Percentiles rank a stretch among this genome's conserved stretches.
Conservation (phyloP, 2,888 invertebrate species). For the Augochlorella aurata region DNA sequence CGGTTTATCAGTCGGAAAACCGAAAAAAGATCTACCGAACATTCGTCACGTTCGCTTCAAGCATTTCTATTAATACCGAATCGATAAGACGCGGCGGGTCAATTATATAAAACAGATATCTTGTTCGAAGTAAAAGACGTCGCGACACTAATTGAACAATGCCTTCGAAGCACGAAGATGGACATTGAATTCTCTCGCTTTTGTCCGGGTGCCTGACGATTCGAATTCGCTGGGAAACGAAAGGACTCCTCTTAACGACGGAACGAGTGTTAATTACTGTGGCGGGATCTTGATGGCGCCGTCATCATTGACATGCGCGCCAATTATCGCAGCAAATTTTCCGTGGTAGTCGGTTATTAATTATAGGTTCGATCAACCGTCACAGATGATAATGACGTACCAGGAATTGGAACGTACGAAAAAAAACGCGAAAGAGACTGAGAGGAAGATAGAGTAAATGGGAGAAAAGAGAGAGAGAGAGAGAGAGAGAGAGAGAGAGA, state of each 20-base stretch:
- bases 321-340: slow-evolving; percentile 51
- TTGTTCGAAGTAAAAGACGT: not conserved
- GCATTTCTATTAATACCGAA: slow-evolving; percentile 44
- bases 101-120: slow-evolving; percentile 26
- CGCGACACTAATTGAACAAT: not conserved
- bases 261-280: slow-evolving; percentile 44
- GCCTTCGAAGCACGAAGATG: not conserved
- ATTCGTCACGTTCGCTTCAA: slow-evolving; percentile 26
- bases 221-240: slow-evolving; percentile 10
- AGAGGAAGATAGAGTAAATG: too few species aligned
- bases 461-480: not conserved
- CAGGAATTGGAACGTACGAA: slow-evolving; percentile 36
- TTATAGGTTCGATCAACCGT: slow-evolving; percentile 39
- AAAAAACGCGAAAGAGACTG: not conserved
- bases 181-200: not conserved
- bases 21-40: slow-evolving; percentile 24
- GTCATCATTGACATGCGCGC: slow-evolving; percentile 53
- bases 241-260: slow-evolving; percentile 32
- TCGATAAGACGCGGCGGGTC: not conserved
- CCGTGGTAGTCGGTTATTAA: slow-evolving; percentile 45
- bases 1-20: slow-evolving; percentile 22
- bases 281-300: slow-evolving; percentile 37
- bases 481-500: slow-evolving; percentile 1
- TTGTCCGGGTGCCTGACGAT: not conserved
- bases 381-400: slow-evolving; percentile 42